Conservation (phyloP, 2,113 vertebrate species). For the Scatophagus argus region DNA sequence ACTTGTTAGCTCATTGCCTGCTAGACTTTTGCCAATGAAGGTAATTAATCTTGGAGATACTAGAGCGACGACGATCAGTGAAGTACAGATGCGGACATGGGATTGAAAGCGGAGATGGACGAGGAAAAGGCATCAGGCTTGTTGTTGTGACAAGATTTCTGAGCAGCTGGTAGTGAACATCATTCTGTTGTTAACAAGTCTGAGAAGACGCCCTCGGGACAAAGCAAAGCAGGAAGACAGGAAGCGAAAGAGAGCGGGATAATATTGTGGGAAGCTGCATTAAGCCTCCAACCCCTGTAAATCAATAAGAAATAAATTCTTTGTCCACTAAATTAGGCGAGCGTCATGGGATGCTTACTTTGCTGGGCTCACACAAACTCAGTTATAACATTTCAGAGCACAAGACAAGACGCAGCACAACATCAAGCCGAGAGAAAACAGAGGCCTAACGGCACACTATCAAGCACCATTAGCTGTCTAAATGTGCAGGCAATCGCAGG, state of each 20-base stretch:
- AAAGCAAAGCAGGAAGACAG: background rate
- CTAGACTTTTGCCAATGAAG: constrained; percentile 29
- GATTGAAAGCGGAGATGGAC: constrained; percentile 40
- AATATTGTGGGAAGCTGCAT: constrained; percentile 32
- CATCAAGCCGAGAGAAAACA: background rate
- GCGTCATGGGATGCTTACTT: constrained; percentile 49
- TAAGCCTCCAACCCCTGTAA: constrained; percentile 2
- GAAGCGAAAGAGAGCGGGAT: background rate
- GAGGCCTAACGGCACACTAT: background rate
- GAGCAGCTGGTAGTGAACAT: background rate
- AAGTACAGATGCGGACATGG: constrained; percentile 33
- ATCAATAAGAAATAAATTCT: constrained; percentile 33
- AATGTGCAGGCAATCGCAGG: constrained; percentile 21
- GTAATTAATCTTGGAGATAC: constrained; percentile 24
- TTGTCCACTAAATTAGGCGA: constrained; percentile 28
- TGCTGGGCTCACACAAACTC: constrained; percentile 28
- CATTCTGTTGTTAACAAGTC: constrained; percentile 22
- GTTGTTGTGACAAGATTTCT: constrained; percentile 51
- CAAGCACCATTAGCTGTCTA: constrained; percentile 25
- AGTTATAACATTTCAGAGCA: constrained; percentile 36
- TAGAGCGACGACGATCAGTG: background rate
- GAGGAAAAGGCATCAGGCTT: background rate
- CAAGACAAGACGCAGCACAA: constrained; percentile 5
- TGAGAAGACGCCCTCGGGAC: constrained; percentile 19
- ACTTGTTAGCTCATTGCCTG: constrained; percentile 55